Conservation (phyloP, 23 tunicate species). For the Aplidium turbinatum region DNA sequence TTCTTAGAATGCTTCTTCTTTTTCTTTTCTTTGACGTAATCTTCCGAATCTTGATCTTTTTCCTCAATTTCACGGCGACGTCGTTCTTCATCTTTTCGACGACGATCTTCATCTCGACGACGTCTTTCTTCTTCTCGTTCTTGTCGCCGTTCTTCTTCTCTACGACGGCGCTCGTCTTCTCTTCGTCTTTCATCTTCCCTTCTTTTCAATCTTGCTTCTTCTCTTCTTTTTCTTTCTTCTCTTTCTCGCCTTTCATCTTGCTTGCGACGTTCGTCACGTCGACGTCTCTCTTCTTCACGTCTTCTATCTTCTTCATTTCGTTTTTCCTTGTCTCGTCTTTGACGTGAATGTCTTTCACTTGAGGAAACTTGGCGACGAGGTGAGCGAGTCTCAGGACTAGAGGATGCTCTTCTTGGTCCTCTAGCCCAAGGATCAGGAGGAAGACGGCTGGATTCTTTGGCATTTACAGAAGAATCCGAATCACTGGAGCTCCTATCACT, state of each 20-base stretch:
- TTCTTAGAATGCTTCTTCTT: conserved; percentile 22
- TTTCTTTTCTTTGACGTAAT: not conserved
- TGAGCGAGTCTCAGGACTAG: conserved; percentile 27
- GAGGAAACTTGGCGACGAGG: not conserved
- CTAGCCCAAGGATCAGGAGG: conserved; percentile 70
- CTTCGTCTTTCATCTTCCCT: conserved; percentile 12
- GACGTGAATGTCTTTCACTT: conserved; percentile 8
- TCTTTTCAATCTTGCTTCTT: conserved; percentile 11
- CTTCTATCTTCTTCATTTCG: conserved; percentile 23
- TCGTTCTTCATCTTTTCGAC: conserved; percentile 21
- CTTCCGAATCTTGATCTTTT: conserved; percentile 1
- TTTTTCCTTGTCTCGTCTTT: conserved; percentile 13
- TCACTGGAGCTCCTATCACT: not conserved
- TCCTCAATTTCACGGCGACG: not conserved
- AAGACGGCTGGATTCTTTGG: not conserved
- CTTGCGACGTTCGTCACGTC: conserved; percentile 7
- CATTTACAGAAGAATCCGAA: conserved; percentile 16
- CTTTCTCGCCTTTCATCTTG: too few species aligned
- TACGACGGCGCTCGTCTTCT: conserved; percentile 25
- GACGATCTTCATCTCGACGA: conserved; percentile 15
- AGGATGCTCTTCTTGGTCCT: conserved; percentile 43
- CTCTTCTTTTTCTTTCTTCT: conserved; percentile 8
- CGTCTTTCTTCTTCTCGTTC: conserved; percentile 1
- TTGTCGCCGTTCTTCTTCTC: conserved; percentile 15
- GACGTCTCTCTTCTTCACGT: conserved; percentile 14